Evolutionary conservation across 2,797 vertebrate species (phyloP), one percentile per base, ranked within the genome.

Genomic region (Alauda arvensis): DNA sequence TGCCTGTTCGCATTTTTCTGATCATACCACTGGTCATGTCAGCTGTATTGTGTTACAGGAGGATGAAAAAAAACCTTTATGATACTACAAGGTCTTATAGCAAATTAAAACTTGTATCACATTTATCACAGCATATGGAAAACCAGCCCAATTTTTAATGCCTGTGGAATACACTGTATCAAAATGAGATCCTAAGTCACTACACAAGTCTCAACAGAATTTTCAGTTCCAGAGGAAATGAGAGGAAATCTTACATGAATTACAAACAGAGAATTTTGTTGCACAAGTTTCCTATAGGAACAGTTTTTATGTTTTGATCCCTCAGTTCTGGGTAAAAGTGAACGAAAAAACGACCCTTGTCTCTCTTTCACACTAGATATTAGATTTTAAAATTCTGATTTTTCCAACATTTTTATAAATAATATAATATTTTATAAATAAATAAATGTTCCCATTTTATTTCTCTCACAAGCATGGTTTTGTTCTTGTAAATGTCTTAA

Each of bases 391-490:
- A 68, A 13, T 45, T 42, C 4, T 43, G 5, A 1, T 9, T 40
- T 69, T 76, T 48, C 23, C 29, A 24, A 9, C 3, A 1, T 29
- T 53, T 6, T 1, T 21, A 1, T n/a, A n/a, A n/a, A n/a, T n/a
- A n/a, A n/a, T n/a, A n/a, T n/a, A n/a, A n/a, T n/a, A n/a, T n/a
- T n/a, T n/a, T n/a, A n/a, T n/a, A n/a, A n/a, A n/a, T n/a, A n/a
- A n/a, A n/a, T n/a, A n/a, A n/a, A n/a, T 3, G 0, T 51, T 55
- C 1, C 3, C 4, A 34, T 74, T 56, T 31, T 20, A 2, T 51
- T 61, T 24, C 9, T 53, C 42, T 45, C 24, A 29, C 15, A 57
- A 37, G 4, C 17, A 42, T 1, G 1, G 16, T 43, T 83, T 59
- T 55, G 4, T 18, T 69, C 25, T 29, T 61, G 6, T 43, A 42